These are phyloP conservation scores for Conus betulinus DNA, from an alignment of 1,140 invertebrate species.

Conservation along the genomic window DNA sequence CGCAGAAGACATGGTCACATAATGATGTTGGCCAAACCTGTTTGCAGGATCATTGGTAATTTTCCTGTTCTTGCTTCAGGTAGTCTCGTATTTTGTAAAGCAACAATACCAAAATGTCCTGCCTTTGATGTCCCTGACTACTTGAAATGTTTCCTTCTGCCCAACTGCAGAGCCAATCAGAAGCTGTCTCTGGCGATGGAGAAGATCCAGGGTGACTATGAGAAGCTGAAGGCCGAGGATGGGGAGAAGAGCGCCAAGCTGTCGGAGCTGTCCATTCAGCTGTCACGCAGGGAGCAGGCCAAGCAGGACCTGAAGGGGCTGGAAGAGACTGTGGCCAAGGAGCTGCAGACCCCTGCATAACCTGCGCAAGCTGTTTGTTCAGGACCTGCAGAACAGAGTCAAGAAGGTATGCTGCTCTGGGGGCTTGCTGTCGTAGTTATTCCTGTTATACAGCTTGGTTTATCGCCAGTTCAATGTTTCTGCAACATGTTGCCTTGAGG, in stretches of 20 bases:
- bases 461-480: no score
- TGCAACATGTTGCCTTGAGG: no score
- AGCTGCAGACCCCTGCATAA: constrained; percentile 98
- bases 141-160: no score
- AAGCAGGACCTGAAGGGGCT: constrained; percentile 95
- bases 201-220: constrained; percentile 95
- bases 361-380: constrained; percentile 97
- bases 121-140: no score
- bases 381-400: constrained; percentile 91
- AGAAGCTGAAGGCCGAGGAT: constrained; percentile 95
- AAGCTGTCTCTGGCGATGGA: constrained; percentile 94
- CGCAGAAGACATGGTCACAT: no score
- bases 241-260: constrained; percentile 94
- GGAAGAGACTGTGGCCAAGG: constrained; percentile 83
- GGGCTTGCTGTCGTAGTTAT: no score
- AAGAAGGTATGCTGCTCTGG: constrained; percentile 73
- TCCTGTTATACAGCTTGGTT: no score
- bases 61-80: no score
- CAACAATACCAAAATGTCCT: no score
- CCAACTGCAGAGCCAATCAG: constrained; percentile 86
- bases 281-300: constrained; percentile 89
- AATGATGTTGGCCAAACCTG: no score
- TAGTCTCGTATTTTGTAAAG: no score
- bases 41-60: no score
- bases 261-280: constrained; percentile 90